phyloP scores from a whole-genome alignment of 2,113 vertebrate species.

The Neomonachus schauinslandi region DNA sequence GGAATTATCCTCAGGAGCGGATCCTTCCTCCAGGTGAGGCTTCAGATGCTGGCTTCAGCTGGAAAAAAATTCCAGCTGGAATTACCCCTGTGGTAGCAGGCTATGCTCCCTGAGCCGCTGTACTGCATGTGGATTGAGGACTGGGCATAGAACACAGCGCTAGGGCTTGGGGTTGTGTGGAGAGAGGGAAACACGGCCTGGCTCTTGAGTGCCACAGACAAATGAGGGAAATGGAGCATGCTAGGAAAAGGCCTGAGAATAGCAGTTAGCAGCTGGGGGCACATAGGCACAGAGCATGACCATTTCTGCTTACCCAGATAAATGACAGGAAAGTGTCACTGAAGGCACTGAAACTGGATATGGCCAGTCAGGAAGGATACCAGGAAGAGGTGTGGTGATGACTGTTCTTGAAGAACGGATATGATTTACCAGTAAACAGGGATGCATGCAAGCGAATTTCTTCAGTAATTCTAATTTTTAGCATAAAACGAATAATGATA shows the following conservation, averaged over 20 bases:
- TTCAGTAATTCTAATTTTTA: neutral
- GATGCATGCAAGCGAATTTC: neutral
- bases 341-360: neutral
- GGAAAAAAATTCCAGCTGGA: too few species aligned
- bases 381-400: neutral
- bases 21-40: too few species aligned
- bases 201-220: neutral
- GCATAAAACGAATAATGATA: neutral
- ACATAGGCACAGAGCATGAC: neutral
- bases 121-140: accelerated
- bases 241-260: neutral
- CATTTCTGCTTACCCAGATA: neutral
- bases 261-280: neutral
- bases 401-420: neutral
- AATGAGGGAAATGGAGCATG: neutral
- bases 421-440: neutral
- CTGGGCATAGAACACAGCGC: neutral
- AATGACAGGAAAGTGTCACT: neutral
- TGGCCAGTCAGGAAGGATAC: neutral
- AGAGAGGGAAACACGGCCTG: neutral
- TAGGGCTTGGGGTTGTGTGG: accelerated
- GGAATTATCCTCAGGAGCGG: neutral
- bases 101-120: neutral
- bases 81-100: neutral
- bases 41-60: too few species aligned